These are phyloP conservation scores for Erpornis zantholeuca DNA, from an alignment of 2,113 vertebrate genomes.

Conservation along the genomic window DNA sequence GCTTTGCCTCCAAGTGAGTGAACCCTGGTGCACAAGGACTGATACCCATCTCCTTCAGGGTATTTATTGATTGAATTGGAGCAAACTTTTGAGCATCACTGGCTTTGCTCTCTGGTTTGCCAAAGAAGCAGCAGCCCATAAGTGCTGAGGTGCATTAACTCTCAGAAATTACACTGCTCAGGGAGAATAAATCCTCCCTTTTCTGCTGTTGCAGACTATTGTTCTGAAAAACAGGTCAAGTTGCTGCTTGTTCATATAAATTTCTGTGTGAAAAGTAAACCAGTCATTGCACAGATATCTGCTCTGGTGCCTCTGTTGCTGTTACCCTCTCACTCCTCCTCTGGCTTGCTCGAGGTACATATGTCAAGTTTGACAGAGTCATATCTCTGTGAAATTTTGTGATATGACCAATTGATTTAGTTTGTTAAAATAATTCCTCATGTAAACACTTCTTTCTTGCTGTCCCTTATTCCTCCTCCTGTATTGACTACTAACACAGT, in stretches of 20 bases:
- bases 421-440: background rate
- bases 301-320: background rate
- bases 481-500: background rate
- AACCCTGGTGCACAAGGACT: background rate
- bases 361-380: background rate
- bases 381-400: background rate
- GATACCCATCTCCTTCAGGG: background rate
- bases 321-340: background rate
- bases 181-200: background rate
- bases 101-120: background rate
- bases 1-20: background rate
- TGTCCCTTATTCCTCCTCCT: background rate
- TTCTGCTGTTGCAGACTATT: background rate
- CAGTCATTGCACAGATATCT: background rate
- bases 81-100: background rate
- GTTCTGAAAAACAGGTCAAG: background rate
- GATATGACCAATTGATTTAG: background rate
- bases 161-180: background rate
- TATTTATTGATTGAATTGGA: background rate
- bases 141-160: background rate
- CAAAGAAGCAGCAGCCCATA: background rate
- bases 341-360: background rate
- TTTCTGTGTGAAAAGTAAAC: background rate
- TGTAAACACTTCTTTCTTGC: background rate
- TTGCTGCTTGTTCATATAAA: background rate